phyloP scores from a whole-genome alignment of 2,888 invertebrate species.

The Volucella inanis region DNA sequence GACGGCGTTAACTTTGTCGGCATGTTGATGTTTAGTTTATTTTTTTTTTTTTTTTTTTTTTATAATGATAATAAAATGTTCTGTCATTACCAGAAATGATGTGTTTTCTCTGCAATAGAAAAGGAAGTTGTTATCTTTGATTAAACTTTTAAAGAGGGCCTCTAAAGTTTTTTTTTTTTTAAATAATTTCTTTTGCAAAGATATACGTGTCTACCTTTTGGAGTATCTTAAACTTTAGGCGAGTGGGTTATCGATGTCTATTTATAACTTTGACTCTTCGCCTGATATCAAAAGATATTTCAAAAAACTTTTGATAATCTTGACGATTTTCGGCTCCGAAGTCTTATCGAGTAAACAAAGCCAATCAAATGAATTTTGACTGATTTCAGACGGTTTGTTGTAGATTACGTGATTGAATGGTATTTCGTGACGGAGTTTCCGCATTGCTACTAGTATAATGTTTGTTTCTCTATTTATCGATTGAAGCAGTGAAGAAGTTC shows the following conservation, averaged over 20 bases:
- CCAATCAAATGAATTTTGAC: too few species aligned
- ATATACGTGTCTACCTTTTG: slow-evolving; percentile 32
- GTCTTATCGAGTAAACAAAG: too few species aligned
- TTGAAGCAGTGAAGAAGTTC: too few species aligned
- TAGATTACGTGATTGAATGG: too few species aligned
- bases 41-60: background rate
- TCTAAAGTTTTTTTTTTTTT: background rate
- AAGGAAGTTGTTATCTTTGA: background rate
- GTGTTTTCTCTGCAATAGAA: slow-evolving; percentile 50
- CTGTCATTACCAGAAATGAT: background rate
- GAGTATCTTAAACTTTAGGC: slow-evolving; percentile 12
- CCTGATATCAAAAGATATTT: too few species aligned
- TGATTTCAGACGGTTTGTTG: too few species aligned
- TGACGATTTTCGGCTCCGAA: too few species aligned
- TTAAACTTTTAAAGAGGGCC: background rate
- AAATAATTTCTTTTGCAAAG: slow-evolving; percentile 31
- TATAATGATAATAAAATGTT: slow-evolving; percentile 41
- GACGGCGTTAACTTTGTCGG: background rate
- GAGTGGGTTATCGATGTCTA: background rate
- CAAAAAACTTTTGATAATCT: background rate
- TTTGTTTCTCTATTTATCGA: too few species aligned
- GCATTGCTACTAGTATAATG: too few species aligned
- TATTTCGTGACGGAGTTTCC: too few species aligned
- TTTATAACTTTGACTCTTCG: slow-evolving; percentile 5
- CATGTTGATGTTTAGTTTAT: background rate